Evolutionary conservation across 1,140 invertebrate genomes (phyloP).

Genomic region (Liolophura sinensis): DNA sequence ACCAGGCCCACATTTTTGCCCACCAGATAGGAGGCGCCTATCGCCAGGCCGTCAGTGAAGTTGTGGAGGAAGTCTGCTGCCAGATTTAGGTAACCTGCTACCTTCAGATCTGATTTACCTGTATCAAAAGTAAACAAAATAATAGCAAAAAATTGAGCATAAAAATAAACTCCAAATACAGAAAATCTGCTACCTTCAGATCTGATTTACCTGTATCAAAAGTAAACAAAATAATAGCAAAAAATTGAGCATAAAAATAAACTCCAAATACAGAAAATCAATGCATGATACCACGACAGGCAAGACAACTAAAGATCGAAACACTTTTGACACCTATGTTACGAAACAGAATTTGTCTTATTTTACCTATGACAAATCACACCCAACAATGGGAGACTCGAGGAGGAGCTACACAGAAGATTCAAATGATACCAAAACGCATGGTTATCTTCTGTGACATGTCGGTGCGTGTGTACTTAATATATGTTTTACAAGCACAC

Average conservation of each 20-base stretch:
- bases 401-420: too few relatives aligned
- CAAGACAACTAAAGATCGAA: background rate
- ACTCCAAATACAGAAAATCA: conserved; percentile 64
- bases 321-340: conserved; percentile 4
- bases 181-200: conserved; percentile 85
- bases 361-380: background rate
- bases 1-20: conserved; percentile 71
- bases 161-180: too few relatives aligned
- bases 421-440: too few relatives aligned
- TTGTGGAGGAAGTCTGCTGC: conserved; percentile 96
- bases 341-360: too few relatives aligned
- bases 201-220: conserved; percentile 51
- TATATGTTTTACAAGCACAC: too few relatives aligned
- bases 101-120: conserved; percentile 71
- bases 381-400: too few relatives aligned
- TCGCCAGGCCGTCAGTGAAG: conserved; percentile 95
- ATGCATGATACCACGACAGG: too few relatives aligned
- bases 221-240: background rate
- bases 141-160: background rate
- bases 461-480: too few relatives aligned
- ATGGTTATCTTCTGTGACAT: too few relatives aligned
- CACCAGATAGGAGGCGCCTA: conserved; percentile 94
- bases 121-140: background rate
- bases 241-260: background rate
- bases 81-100: conserved; percentile 91